Evolutionary conservation across 1,140 invertebrate genomes (phyloP).

Genomic region (Pissodes strobi): DNA sequence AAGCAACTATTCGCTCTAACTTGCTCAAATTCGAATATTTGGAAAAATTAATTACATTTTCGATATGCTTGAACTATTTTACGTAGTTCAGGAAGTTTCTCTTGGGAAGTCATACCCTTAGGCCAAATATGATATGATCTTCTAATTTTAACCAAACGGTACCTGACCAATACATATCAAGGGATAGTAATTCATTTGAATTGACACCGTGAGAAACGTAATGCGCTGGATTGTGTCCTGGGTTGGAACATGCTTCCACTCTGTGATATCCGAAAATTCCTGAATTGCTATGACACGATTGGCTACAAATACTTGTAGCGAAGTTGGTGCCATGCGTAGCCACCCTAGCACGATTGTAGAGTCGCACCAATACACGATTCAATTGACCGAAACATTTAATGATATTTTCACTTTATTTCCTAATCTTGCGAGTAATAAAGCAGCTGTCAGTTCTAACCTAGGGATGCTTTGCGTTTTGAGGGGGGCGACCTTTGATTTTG

Average conservation of each 20-base stretch:
- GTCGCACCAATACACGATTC: slow-evolving; percentile 23
- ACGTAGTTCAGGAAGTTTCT: too few species aligned
- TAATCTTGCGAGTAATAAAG: too few species aligned
- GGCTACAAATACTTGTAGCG: slow-evolving; percentile 47
- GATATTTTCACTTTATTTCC: too few species aligned
- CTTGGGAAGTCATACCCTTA: too few species aligned
- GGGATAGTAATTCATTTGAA: background rate
- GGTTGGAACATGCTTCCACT: slow-evolving; percentile 51
- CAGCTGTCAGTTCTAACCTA: too few species aligned
- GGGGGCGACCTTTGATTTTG: slow-evolving; percentile 55
- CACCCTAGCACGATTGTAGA: too few species aligned
- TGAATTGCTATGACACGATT: slow-evolving; percentile 45
- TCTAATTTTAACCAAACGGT: slow-evolving; percentile 1
- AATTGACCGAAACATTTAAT: slow-evolving; percentile 16
- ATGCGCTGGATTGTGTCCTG: too few species aligned
- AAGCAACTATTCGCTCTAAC: background rate
- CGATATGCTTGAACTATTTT: background rate
- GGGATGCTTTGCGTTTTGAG: too few species aligned
- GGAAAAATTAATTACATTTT: background rate
- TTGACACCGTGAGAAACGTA: slow-evolving; percentile 3
- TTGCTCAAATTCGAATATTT: too few species aligned
- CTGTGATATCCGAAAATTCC: too few species aligned
- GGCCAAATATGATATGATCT: background rate
- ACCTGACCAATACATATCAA: slow-evolving; percentile 10
- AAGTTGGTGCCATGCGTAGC: slow-evolving; percentile 42